Evolutionary conservation across 1,140 invertebrate species (phyloP), one percentile per base, ranked within the genome.

Genomic region (Wasmannia auropunctata): DNA sequence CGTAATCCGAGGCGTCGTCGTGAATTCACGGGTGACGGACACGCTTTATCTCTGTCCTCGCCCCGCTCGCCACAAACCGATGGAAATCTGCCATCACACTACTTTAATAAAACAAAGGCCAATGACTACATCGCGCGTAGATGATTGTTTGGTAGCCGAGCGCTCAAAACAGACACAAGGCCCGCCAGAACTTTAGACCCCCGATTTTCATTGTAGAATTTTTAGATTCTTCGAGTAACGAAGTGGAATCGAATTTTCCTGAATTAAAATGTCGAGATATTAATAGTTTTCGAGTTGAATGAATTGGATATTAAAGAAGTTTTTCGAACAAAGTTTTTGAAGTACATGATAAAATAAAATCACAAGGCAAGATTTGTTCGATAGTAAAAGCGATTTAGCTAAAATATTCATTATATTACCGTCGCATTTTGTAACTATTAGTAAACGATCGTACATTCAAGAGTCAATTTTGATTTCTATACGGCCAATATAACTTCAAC

Each of bases 1-100:
- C 67, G 51, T 83, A 83, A 83, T 74, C 37, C 67, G 79, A 83
- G 77, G 77, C 34, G 34, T 69, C 77, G 49, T 16, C 79, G 28
- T 10, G 51, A 72, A 56, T 25, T 69, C 63, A 72, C 25, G 49
- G 11, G 51, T 49, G 22, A 56, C 46, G 7, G 60, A 37, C 34
- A 16, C 31, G 49, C 43, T 69, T 83, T 58, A 34, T 74, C 37
- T 34, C n/a, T n/a, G n/a, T n/a, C 16, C 46, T 25, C 79, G 40
- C 43, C 22, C 2, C 51, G 22, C 51, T 54, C n/a, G 7, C n/a
- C 7, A n/a, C n/a, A n/a, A 19, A 40, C n/a, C 31, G 6, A 31
- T 74, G 70, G 31, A 74, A 37, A 75, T 34, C 7, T 56, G 51
- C 31, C 67, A 70, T 70, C 25, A 46, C 25, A 46, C 40, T 70